phyloP scores from a whole-genome alignment of 1,140 invertebrate species.

The Coelopa frigida region DNA sequence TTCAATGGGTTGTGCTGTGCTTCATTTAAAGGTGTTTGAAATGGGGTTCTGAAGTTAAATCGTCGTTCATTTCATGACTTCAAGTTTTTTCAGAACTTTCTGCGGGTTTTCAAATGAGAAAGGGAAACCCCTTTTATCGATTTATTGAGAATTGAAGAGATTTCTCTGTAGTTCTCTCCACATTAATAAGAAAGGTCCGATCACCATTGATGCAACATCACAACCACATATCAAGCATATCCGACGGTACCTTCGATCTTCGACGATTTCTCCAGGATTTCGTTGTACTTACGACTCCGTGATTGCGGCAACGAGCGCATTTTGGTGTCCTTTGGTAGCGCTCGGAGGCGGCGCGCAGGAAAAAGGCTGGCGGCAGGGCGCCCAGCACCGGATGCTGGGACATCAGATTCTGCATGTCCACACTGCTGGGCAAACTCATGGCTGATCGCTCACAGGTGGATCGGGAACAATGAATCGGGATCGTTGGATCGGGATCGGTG shows the following conservation, averaged over 20 bases:
- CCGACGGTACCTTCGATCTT: neutral
- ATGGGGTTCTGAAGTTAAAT: too few species aligned
- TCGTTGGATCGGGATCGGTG: too few species aligned
- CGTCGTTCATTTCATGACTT: too few species aligned
- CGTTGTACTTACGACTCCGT: slow-evolving; percentile 75
- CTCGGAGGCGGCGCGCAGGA: slow-evolving; percentile 77
- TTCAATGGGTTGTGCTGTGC: too few species aligned
- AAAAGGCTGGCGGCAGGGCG: slow-evolving; percentile 70
- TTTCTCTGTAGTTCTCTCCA: neutral
- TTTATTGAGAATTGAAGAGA: too few species aligned
- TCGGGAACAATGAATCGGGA: too few species aligned
- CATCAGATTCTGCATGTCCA: slow-evolving; percentile 73
- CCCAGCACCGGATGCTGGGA: slow-evolving; percentile 76
- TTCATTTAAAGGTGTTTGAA: too few species aligned
- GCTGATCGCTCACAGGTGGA: too few species aligned
- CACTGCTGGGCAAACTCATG: slow-evolving; percentile 71
- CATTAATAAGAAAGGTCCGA: neutral
- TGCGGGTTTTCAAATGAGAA: too few species aligned
- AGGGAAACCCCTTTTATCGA: too few species aligned
- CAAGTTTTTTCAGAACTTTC: too few species aligned
- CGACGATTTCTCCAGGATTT: neutral
- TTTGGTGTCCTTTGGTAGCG: slow-evolving; percentile 97
- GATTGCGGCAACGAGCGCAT: slow-evolving; percentile 95
- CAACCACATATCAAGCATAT: neutral
- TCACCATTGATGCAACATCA: neutral